Evolutionary conservation across 2,888 invertebrate species (phyloP), one percentile per base, ranked within the genome.

Genomic region (Coremacera marginata): DNA sequence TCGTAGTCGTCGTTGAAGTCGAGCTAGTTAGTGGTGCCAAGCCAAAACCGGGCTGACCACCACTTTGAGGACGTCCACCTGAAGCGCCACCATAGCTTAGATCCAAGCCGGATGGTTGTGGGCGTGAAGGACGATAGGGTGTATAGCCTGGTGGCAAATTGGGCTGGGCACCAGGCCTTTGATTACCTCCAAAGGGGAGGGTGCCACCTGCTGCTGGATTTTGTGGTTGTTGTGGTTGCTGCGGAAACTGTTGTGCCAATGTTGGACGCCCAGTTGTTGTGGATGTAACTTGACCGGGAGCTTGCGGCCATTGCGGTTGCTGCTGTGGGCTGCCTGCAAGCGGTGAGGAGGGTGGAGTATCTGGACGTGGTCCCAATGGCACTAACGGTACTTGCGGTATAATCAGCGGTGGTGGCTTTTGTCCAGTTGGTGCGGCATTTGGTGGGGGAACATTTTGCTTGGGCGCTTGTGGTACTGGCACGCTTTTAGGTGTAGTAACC

Each of bases 51-150:
- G 85, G 84, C n/a, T 84, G 83, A 44, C 44, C 49, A 8, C 76
- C 55, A n/a, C 77, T 76, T 3, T 82, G 81, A 16, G 79, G 82
- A 0, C 76, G 76, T 31, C 79, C 80, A 49, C 63, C 49, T 9
- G 70, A 62, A 31, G 70, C 79, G 0, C 83, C 82, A 7, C 84
- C 83, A 77, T 88, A 88, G 75, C 89, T 88, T 44, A 88, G 78
- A 70, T 89, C 89, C 37, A 86, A 81, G 19, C 86, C 87, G 5
- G 83, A 87, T 0, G 89, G 88, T 62, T 89, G 88, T 11, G 85
- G 80, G 31, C 84, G 84, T 60, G 84, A 84, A 19, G 88, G 86
- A 0, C 84, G 84, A 70, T 86, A 87, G 0, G 84, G 81, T 0
- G 82, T 83, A 80, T 84, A 87, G 1, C 84, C 85, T 0, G 86